Conservation (phyloP, 2,113 vertebrate species). For the Lepus americanus region DNA sequence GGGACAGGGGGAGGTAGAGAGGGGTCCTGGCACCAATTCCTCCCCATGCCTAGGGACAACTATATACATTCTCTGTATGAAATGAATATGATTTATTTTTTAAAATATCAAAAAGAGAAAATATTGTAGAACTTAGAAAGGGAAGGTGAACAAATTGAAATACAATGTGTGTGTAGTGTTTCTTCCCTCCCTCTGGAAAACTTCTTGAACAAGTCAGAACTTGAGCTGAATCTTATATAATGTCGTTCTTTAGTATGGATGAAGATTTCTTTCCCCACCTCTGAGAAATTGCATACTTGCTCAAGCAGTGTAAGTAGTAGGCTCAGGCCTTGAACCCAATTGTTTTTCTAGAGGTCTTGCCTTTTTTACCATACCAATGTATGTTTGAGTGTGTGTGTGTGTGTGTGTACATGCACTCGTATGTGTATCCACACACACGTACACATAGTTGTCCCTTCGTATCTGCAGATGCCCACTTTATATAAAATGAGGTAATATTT, state of each 20-base stretch:
- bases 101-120: conserved; percentile 32
- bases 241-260: neutral
- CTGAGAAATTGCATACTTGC: neutral
- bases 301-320: neutral
- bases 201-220: conserved; percentile 26
- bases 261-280: neutral
- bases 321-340: neutral
- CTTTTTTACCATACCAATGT: neutral
- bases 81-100: conserved; percentile 33
- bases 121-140: conserved; percentile 28
- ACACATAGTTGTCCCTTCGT: too few species aligned
- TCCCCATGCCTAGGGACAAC: too few species aligned
- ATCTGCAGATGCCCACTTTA: too few species aligned
- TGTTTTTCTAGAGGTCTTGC: neutral
- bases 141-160: conserved; percentile 49
- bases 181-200: conserved; percentile 22
- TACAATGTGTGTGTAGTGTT: neutral
- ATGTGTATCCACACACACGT: too few species aligned
- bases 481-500: too few species aligned
- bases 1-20: too few species aligned
- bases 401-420: neutral
- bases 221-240: conserved; percentile 8
- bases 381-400: neutral
- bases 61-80: neutral
- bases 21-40: too few species aligned